Base-by-base conservation (phyloP, 2,888 invertebrate genomes). In the Pheosia gnoma region DNA sequence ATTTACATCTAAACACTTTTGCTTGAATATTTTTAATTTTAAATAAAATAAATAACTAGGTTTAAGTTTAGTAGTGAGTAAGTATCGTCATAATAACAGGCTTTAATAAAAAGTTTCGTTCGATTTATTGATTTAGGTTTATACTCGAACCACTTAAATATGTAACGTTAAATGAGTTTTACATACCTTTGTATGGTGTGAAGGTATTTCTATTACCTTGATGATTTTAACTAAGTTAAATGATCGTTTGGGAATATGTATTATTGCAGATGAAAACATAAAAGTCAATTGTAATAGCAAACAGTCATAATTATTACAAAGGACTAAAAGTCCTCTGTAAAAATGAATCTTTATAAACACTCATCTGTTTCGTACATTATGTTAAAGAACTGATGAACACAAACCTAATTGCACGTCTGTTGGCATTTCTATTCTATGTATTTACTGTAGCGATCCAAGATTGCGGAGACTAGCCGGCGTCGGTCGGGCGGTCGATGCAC, bases 401-500 rank as follows among this genome's bases (percentile, higher is more conserved):
- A 73, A 78, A 76, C 57, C 59, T 61, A 70, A 76, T 76, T 67
- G 70, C 79, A 75, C 65, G 72, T 83, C 82, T 84, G 77, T 75
- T 68, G 68, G 66, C 59, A 60, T 78, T 74, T 73, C 70, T 76
- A 75, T 78, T 85, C 83, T 85, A 77, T 83, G 83, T 82, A 77
- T 85, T 87, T 86, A 87, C 87, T 83, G 78, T 80, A 83, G 82
- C 82, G 77, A 81, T 83, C 81, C 80, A 77, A 86, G 88, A 88
- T 85, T 81, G 86, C 69, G 79, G 81, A 93, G 93, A 93, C 93
- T 87, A 71, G 79, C 69, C 77, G 93, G 92, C 93, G 92, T 82
- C 92, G 68, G 74, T 66, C 68, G 75, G 67, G 72, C 86, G 91
- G 90, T 91, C 91, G 89, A 90, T 88, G 90, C 81, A 87, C 85